Base-by-base conservation (phyloP, 2,888 invertebrate species). In the Philereme vetulata region DNA sequence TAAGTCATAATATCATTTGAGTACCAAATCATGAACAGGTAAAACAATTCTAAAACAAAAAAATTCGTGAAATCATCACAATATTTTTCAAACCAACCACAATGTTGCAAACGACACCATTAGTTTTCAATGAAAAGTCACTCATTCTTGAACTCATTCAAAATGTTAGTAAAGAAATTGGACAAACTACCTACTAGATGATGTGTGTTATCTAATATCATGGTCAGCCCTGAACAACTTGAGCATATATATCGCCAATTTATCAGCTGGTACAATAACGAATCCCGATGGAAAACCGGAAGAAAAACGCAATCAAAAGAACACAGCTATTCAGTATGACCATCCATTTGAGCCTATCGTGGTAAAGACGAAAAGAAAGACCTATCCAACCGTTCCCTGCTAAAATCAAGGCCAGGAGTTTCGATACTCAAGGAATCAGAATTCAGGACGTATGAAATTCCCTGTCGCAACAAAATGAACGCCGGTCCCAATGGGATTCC, bases 181-280 rank as follows among this genome's bases (percentile, higher is more conserved):
- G 86, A 88, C 46, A 86, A 84, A 60, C 62, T 89, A 55, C 88
- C 62, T 89, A 55, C 88, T 88, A 64, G 76, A 80, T 47, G 86
- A 87, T 50, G 81, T 89, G 0, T 80, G 76, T 11, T 71, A 64
- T n/a, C n/a, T n/a, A n/a, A n/a, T n/a, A n/a, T 47, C 86, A 88
- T 11, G 84, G 86, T 0, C 77, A 84, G 55, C 87, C 1, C 66
- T 89, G 21, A 64, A 71, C 5, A 86, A 88, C n/a, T 77, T 89
- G 33, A 78, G 81, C 1, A 65, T 57, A 0, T 73, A 88, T 72
- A 70, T 89, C 0, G 70, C 75, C 3, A 82, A 75, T 51, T 61
- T 87, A 4, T 77, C 85, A 0, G 58, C 65, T 7, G 74, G 76
- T n/a, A 63, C 71, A n/a, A 67, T 77, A 55, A 36, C 57, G 11